Evolutionary conservation across 23 tunicate genomes (phyloP), one percentile per base, ranked within the genome.

Genomic region (Trididemnum miniatum): DNA sequence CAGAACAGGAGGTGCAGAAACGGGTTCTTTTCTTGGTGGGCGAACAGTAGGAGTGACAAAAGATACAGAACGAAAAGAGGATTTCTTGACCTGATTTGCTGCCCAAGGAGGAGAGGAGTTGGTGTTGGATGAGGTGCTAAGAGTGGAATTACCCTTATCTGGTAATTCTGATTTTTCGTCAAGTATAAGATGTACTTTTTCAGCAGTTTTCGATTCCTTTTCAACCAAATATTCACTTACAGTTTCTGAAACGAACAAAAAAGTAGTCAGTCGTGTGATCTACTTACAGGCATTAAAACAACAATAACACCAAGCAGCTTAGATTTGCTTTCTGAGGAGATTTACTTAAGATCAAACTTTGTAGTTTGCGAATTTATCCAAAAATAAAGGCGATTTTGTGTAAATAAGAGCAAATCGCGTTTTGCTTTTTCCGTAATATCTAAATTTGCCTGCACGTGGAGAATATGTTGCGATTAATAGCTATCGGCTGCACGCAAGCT

Each of bases 51-150:
- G 75, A 67, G 75, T 67, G 5, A 34, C 69, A 51, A 54, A 51
- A 5, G 67, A 52, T 1, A 82, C 86, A 27, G 86, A 65, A 31
- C 79, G 67, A 71, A 82, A 71, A 35, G 59, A 31, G 49, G 37
- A 30, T 35, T 82, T 82, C 32, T 71, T 71, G 50, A 59, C 78
- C 23, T 36, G 30, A 4, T 82, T 62, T n/a, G 79, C 49, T 1
- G 62, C 67, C 86, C 86, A 82, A 26, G 86, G 86, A 5, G 76
- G 76, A 31, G 37, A 26, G 20, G 44, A 4, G 59, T 12, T 9
- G 59, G 15, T 74, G 9, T 7, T 37, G 2, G 37, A 32, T 3
- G 75, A 31, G 32, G 75, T 67, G 67, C 4, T 62, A 5, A 3
- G 23, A 12, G 54, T 7, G 15, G 54, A 44, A 44, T 44, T 44